These are phyloP conservation scores for Rhopalosiphum nymphaeae DNA, from an alignment of 2,888 invertebrate species.

Conservation along the genomic window DNA sequence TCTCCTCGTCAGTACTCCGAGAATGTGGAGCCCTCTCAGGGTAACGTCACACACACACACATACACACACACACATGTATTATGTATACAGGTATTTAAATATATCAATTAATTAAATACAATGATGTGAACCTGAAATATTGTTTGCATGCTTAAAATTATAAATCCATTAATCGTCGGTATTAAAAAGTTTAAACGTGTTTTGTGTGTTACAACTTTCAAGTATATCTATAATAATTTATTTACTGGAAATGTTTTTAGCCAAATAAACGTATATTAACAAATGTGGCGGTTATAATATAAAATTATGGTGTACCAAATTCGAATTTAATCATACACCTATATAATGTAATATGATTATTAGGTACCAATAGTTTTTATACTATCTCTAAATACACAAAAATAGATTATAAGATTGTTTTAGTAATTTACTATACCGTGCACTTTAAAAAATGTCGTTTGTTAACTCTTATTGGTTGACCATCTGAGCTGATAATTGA, in stretches of 20 bases:
- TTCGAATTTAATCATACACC: background rate
- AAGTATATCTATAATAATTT: background rate
- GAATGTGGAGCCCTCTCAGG: too few species aligned
- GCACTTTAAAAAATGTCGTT: background rate
- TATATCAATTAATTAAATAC: background rate
- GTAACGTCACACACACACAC: too few species aligned
- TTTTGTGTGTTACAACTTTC: background rate
- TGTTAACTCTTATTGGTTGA: background rate
- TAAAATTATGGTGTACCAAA: background rate
- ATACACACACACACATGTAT: too few species aligned
- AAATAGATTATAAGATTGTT: background rate
- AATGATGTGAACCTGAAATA: background rate
- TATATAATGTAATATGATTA: background rate
- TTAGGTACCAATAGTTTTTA: background rate
- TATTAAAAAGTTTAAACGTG: background rate
- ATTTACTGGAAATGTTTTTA: background rate
- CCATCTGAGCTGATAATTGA: background rate
- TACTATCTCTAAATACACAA: background rate
- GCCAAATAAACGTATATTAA: background rate
- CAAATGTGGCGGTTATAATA: background rate
- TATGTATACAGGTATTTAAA: background rate
- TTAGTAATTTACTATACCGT: background rate
- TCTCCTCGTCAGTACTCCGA: too few species aligned
- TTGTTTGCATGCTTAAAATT: background rate
- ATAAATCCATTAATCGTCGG: background rate